Evolutionary conservation across 2,113 vertebrate genomes (phyloP).

Genomic region (Serinus canaria): DNA sequence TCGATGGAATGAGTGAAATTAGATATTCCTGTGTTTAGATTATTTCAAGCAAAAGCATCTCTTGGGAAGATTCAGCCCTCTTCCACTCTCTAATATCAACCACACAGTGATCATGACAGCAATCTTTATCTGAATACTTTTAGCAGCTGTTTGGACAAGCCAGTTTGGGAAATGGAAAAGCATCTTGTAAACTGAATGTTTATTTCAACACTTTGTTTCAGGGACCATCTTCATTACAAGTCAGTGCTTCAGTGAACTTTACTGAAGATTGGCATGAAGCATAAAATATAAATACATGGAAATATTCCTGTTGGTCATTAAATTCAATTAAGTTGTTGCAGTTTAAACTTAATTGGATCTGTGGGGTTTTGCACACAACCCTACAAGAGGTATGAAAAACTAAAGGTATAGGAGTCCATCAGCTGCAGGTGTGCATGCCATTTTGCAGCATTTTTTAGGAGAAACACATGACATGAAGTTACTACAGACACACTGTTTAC

Average conservation of each 20-base stretch:
- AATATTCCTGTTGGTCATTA: not conserved
- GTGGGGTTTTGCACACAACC: not conserved
- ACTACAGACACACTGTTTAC: not conserved
- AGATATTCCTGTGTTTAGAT: not conserved
- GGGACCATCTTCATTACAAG: not conserved
- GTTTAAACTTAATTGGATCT: not conserved
- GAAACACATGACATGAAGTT: not conserved
- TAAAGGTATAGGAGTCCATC: not conserved
- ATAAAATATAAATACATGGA: not conserved
- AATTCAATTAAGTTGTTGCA: not conserved
- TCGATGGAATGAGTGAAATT: not conserved
- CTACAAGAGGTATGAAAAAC: not conserved
- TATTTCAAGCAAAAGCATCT: not conserved
- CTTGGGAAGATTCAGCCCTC: not conserved
- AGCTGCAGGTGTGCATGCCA: not conserved
- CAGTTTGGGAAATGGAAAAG: not conserved
- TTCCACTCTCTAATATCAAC: not conserved
- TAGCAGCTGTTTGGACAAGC: not conserved
- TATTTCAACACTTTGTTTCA: not conserved
- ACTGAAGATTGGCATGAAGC: not conserved
- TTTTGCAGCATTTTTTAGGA: not conserved
- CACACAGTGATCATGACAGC: not conserved
- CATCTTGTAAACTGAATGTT: not conserved
- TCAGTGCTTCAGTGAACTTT: not conserved
- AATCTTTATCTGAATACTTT: not conserved